These are phyloP conservation scores for Hydropotes inermis DNA, from an alignment of 2,113 vertebrate genomes.

Conservation along the genomic window DNA sequence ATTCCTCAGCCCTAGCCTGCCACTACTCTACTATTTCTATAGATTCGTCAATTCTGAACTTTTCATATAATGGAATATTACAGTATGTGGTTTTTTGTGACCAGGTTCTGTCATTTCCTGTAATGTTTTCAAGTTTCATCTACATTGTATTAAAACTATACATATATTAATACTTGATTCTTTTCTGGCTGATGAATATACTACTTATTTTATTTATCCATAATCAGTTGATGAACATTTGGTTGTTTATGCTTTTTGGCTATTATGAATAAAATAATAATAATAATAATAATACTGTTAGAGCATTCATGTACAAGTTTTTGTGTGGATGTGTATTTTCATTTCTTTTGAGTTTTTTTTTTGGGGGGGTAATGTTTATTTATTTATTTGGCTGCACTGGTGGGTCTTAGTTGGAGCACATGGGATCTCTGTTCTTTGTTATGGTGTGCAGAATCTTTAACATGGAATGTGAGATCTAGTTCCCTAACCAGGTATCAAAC, in stretches of 20 bases:
- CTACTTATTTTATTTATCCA: background rate
- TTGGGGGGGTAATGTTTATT: background rate
- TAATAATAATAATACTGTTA: background rate
- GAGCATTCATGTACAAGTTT: background rate
- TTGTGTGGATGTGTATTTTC: background rate
- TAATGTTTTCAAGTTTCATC: background rate
- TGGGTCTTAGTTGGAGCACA: background rate
- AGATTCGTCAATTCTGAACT: background rate
- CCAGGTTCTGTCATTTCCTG: background rate
- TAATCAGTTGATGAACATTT: background rate
- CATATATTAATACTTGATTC: background rate
- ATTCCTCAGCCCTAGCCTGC: background rate
- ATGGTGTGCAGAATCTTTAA: background rate
- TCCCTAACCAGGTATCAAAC: background rate
- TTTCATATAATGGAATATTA: background rate
- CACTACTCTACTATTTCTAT: background rate
- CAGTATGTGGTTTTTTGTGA: background rate
- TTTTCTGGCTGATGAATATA: background rate
- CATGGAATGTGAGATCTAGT: background rate
- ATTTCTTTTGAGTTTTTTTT: background rate
- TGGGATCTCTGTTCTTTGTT: background rate
- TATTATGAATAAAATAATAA: too few species aligned
- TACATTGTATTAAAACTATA: background rate
- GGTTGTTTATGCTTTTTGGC: background rate
- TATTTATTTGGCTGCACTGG: background rate